Percentiles rank a stretch among this genome's conserved stretches.
Conservation (phyloP, 2,888 invertebrate species). For the Actias luna region DNA sequence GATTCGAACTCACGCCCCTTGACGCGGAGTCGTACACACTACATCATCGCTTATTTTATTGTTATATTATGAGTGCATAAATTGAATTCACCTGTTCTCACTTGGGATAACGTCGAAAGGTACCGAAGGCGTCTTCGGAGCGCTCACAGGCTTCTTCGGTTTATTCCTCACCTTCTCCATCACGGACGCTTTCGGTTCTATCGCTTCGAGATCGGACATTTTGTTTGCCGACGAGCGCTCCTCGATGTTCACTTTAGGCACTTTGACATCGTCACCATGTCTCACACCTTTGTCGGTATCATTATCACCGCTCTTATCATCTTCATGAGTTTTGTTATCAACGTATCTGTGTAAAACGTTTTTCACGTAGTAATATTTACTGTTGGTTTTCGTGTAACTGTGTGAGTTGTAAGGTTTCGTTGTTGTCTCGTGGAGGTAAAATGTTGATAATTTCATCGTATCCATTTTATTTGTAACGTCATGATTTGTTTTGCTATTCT, state of each 20-base stretch:
- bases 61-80: slow-evolving; percentile 17
- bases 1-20: too few species aligned
- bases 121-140: slow-evolving; percentile 69
- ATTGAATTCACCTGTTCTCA: slow-evolving; percentile 64
- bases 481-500: slow-evolving; percentile 33
- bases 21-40: too few species aligned
- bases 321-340: slow-evolving; percentile 32
- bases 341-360: slow-evolving; percentile 72
- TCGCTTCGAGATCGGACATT: slow-evolving; percentile 48
- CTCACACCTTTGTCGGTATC: slow-evolving; percentile 30
- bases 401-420: slow-evolving; percentile 65
- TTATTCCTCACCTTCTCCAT: slow-evolving; percentile 38
- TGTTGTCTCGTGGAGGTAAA: slow-evolving; percentile 66
- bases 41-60: too few species aligned
- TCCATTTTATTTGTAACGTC: slow-evolving; percentile 50
- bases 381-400: slow-evolving; percentile 44
- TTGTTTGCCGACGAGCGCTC: slow-evolving; percentile 61
- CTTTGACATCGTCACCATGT: slow-evolving; percentile 37
- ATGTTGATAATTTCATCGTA: slow-evolving; percentile 64
- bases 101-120: slow-evolving; percentile 76
- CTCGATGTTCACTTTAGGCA: slow-evolving; percentile 47
- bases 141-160: slow-evolving; percentile 46
- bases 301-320: slow-evolving; percentile 27
- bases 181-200: slow-evolving; percentile 41
- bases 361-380: slow-evolving; percentile 70